Base-by-base conservation (phyloP, 2,888 invertebrate genomes). In the Neocrepidodera transversa region DNA sequence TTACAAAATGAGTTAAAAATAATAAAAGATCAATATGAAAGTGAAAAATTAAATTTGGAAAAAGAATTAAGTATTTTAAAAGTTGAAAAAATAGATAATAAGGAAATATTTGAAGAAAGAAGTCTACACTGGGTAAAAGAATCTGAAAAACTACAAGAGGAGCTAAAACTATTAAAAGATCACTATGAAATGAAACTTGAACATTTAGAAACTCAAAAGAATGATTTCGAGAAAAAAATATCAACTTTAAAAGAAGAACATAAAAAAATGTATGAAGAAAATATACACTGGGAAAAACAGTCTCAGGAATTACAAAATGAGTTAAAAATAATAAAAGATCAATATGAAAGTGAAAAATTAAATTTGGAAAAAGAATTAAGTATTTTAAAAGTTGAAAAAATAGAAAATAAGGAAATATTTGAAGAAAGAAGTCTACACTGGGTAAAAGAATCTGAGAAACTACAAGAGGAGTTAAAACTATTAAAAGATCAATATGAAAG, bases 341-440 rank as follows among this genome's bases (percentile, higher is more conserved):
- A 78, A 50, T 74, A 74, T 50, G 38, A 59, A 48, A 26, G 14
- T 16, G 47, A 47, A 30, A 47, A 47, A 16, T n/a, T 23, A 47
- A 50, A 49, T 35, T 18, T 52, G 13, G 50, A 58, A 65, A 18
- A 63, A 35, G 68, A 75, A 45, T 80, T 55, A 69, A 72, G n/a
- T 11, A 49, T 32, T 20, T 35, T n/a, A 14, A 47, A 13, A 40
- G 18, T 42, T n/a, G n/a, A n/a, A n/a, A n/a, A n/a, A n/a, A n/a
- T n/a, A n/a, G n/a, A n/a, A n/a, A n/a, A n/a, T n/a, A n/a, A n/a
- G n/a, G n/a, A n/a, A n/a, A n/a, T n/a, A n/a, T n/a, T n/a, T n/a
- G n/a, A n/a, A n/a, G n/a, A n/a, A n/a, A n/a, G n/a, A n/a, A n/a
- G n/a, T n/a, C n/a, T n/a, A n/a, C n/a, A n/a, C n/a, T n/a, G n/a